Base-by-base conservation (phyloP, 1,140 invertebrate genomes). In the Battus philenor region DNA sequence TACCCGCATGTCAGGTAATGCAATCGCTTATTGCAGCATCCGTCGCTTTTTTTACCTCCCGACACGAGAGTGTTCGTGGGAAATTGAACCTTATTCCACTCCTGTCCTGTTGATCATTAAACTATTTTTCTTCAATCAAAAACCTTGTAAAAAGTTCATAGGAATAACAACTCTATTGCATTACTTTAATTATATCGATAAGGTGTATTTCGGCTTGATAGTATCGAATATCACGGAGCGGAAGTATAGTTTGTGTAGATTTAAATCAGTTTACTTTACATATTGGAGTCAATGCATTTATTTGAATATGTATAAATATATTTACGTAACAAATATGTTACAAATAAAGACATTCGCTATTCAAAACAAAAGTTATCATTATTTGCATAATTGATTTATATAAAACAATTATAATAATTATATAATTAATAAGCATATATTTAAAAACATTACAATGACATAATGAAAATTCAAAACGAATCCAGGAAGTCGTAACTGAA, bases 1-100 rank as follows among this genome's bases (percentile, higher is more conserved):
- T 48, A 13, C 39, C 36, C 39, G 32, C 26, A 50, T 38, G 33
- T 29, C 36, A 33, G 32, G 47, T 50, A 44, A 49, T 20, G 11
- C 12, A 32, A 50, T 17, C 44, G 30, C 16, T 38, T 26, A 50
- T 47, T 32, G 18, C 10, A 5, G 24, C 47, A 44, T 50, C 47
- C 47, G 41, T 24, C 13, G 17, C 12, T 31, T 47, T 47, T 47
- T 38, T n/a, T 39, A n/a, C n/a, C n/a, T n/a, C n/a, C n/a, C 4
- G 26, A 22, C 2, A 4, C n/a, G 9, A 6, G 2, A 34, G 0
- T 2, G 1, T 29, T 2, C 15, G 30, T 11, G 13, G 4, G 2
- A 46, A 34, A 36, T 13, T 34, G 13, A 18, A 2, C 15, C 0
- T 24, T 46, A 36, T 29, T 9, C 10, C 2, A 34, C 10, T 18